Evolutionary conservation across 2,797 vertebrate genomes (phyloP).

Genomic region (Squalus acanthias): DNA sequence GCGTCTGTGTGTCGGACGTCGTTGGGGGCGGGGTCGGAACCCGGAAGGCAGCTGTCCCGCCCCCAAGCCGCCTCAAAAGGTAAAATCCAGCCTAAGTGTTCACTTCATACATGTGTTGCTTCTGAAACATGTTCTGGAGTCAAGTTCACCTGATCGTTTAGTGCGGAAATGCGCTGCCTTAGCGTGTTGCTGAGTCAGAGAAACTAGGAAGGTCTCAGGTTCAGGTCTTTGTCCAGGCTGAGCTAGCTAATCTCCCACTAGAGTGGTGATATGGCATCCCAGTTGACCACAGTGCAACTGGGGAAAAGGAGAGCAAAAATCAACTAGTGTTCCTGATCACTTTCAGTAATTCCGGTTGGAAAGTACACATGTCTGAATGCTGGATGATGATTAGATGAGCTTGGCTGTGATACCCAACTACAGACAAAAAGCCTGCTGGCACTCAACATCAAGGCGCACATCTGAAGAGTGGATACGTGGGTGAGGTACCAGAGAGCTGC

Average conservation of each 20-base stretch:
- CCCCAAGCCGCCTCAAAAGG: no score
- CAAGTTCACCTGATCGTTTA: neutral
- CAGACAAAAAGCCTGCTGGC: neutral
- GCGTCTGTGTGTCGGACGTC: no score
- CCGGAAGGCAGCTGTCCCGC: no score
- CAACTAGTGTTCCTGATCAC: neutral
- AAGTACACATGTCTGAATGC: neutral
- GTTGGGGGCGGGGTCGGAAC: no score
- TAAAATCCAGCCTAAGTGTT: no score
- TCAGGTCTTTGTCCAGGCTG: neutral
- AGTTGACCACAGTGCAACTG: neutral
- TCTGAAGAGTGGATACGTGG: neutral
- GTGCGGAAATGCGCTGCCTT: neutral
- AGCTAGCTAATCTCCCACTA: neutral
- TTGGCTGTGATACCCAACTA: neutral
- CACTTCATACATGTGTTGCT: neutral
- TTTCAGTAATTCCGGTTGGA: neutral
- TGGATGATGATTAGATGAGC: neutral
- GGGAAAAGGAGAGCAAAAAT: neutral
- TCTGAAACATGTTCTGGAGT: neutral
- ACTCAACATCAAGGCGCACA: neutral
- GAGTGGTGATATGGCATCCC: neutral
- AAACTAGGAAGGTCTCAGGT: neutral
- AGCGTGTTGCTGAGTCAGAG: neutral
- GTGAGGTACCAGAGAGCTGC: neutral